phyloP scores from a whole-genome alignment of 1,140 invertebrate species.

The Megathymus violae region DNA sequence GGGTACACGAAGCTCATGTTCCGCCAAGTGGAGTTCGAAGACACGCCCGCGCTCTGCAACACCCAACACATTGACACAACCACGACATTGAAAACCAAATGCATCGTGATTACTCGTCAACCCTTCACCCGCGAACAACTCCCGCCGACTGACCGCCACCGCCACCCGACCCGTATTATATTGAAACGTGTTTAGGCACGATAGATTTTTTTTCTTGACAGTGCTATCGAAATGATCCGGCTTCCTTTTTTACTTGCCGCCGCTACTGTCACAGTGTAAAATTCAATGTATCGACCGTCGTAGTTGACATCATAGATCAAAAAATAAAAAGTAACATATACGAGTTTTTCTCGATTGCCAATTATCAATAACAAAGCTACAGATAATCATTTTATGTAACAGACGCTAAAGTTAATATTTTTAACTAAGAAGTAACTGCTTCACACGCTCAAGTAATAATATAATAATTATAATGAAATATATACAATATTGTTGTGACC shows the following conservation, averaged over 20 bases:
- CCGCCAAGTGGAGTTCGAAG: slow-evolving; percentile 44
- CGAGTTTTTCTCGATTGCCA: neutral
- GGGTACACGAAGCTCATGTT: slow-evolving; percentile 88
- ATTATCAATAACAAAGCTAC: neutral
- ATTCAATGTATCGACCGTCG: slow-evolving; percentile 21
- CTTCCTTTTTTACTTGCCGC: neutral
- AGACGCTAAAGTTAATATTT: too few species aligned
- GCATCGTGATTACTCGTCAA: slow-evolving; percentile 41
- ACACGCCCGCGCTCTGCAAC: slow-evolving; percentile 68
- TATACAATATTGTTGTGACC: neutral
- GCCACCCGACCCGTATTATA: slow-evolving; percentile 53
- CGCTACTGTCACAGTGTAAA: slow-evolving; percentile 8
- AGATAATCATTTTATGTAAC: too few species aligned
- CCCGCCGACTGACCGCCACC: slow-evolving; percentile 50
- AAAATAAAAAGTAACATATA: slow-evolving; percentile 8
- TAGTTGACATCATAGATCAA: slow-evolving; percentile 11
- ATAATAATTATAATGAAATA: neutral
- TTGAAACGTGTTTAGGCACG: slow-evolving; percentile 14
- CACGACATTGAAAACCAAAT: slow-evolving; percentile 42
- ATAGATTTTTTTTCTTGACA: slow-evolving; percentile 16
- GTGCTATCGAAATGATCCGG: slow-evolving; percentile 3
- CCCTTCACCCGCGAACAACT: slow-evolving; percentile 38
- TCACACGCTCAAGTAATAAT: neutral
- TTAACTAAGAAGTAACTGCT: too few species aligned
- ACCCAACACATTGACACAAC: slow-evolving; percentile 58